Base-by-base conservation (phyloP, 2,888 invertebrate genomes). In the Neoscelio sp. region DNA sequence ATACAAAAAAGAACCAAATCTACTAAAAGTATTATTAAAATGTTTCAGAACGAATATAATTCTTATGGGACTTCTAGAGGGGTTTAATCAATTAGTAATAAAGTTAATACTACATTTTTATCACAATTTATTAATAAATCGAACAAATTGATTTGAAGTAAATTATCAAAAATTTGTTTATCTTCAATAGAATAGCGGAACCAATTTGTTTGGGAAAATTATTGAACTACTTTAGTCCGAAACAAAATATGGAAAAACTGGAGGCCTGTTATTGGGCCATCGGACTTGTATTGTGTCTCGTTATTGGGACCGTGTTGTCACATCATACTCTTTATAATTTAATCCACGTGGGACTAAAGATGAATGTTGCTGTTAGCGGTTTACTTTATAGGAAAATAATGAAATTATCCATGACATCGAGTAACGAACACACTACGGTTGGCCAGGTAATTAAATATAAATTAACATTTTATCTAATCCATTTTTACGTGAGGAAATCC, bases 341-440 rank as follows among this genome's bases (percentile, higher is more conserved):
- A 3, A 91, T 94, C 28, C 92, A 94, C 62, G 91, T 94, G 82
- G 95, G 95, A 13, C 93, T 95, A 94, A 93, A 94, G 87, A 91
- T 95, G 30, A 90, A 95, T 12, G 92, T 95, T 0, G 94, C 94
- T 0, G n/a, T n/a, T n/a, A n/a, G n/a, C n/a, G n/a, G n/a, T n/a
- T 91, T 96, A 0, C 92, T 96, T 71, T 96, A 95, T 85, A 92
- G 94, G 88, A 96, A 96, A 93, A 92, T 95, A 7, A 90, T 97
- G 26, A 93, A 93, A 15, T 91, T 96, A 80, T 95, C 95, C 67
- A 95, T 95, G 89, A 94, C 94, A 12, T 95, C 97, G 0, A 46
- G 78, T 2, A 84, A 82, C 8, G 95, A 95, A n/a, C 94, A 96
- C 88, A 97, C 97, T 0, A 95, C 96, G 1, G 92, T 28, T 54